Conservation (phyloP, 2,888 invertebrate genomes). For the Stenodera caucasica region DNA sequence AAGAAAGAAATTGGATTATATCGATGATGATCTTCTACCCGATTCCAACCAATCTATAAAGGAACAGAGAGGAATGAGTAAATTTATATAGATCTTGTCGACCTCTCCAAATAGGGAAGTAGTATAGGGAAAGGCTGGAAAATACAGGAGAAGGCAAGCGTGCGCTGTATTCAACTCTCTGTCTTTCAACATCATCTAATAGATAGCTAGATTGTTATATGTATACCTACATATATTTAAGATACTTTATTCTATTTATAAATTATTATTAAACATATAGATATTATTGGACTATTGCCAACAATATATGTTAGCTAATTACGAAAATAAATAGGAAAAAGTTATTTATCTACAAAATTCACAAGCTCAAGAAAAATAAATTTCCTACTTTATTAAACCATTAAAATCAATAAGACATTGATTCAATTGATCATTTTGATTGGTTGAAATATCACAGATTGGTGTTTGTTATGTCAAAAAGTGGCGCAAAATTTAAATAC, state of each 20-base stretch:
- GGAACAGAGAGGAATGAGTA: neutral
- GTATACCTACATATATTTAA: neutral
- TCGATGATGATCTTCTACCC: neutral
- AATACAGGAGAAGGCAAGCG: neutral
- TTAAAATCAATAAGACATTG: no score
- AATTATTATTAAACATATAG: neutral
- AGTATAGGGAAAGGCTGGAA: neutral
- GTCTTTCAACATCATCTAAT: neutral
- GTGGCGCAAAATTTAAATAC: no score
- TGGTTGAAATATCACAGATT: no score
- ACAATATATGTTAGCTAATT: neutral
- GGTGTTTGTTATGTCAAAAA: no score
- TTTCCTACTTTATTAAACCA: no score
- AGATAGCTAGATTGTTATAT: neutral
- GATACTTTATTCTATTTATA: slow-evolving; percentile 1
- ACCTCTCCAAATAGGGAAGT: slow-evolving; percentile 2
- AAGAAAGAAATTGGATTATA: slow-evolving; percentile 1
- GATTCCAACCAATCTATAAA: neutral
- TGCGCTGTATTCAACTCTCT: neutral
- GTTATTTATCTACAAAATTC: no score
- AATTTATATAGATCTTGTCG: neutral
- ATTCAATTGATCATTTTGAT: no score
- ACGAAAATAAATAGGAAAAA: no score
- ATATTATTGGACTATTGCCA: neutral
- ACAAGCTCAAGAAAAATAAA: no score